phyloP scores from a whole-genome alignment of 2,888 invertebrate species.

The Octonoba sinensis region DNA sequence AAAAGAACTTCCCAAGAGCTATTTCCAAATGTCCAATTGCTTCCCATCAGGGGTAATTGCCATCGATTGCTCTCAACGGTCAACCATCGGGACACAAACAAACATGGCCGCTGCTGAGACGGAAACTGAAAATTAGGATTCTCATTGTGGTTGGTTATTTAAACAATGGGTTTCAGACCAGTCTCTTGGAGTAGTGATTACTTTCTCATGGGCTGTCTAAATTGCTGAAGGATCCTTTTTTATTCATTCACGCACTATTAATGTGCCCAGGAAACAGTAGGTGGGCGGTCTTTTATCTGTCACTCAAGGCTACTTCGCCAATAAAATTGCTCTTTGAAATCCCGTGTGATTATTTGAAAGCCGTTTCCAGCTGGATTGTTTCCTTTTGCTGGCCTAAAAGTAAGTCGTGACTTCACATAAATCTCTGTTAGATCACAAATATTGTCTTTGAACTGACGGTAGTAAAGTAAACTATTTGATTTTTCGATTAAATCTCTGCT shows the following conservation, averaged over 20 bases:
- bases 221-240: constrained; percentile 31
- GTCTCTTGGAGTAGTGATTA: constrained; percentile 15
- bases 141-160: constrained; percentile 27
- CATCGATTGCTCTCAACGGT: neutral
- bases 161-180: constrained; percentile 42
- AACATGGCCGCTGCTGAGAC: constrained; percentile 7
- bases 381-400: constrained; percentile 31
- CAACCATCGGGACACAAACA: neutral
- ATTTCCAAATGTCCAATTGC: neutral
- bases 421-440: too few species aligned
- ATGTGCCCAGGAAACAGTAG: constrained; percentile 16
- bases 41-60: neutral
- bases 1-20: too few species aligned
- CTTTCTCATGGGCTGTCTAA: constrained; percentile 47
- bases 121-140: constrained; percentile 45
- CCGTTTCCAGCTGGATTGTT: constrained; percentile 20
- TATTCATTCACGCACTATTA: constrained; percentile 40
- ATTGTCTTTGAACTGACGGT: too few species aligned
- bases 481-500: too few species aligned
- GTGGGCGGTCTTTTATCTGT: constrained; percentile 41
- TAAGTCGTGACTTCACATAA: too few species aligned
- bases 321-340: constrained; percentile 35
- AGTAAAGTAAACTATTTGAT: too few species aligned
- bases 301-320: constrained; percentile 47
- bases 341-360: constrained; percentile 41